Base-by-base conservation (phyloP, 1,140 invertebrate genomes). In the Drosophila arizonae region DNA sequence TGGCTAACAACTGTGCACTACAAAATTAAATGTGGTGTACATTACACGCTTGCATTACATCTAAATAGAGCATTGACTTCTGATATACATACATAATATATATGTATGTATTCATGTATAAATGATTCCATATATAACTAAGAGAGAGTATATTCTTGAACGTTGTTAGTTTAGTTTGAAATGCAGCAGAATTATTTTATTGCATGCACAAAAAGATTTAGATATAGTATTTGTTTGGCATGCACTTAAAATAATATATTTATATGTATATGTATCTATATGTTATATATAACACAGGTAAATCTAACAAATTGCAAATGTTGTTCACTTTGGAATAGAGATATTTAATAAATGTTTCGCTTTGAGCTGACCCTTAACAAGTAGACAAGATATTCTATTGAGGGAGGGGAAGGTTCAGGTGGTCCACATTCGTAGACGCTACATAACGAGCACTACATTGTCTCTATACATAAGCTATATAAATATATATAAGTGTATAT, bases 1-100 rank as follows among this genome's bases (percentile, higher is more conserved):
- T 69, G 48, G 65, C 66, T 69, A 69, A 69, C 17, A 62, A 41
- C 48, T 30, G 45, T 66, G 63, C 63, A 57, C 30, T 66, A 66
- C 63, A 66, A 48, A 48, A 66, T 50, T 50, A n/a, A 8, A 41
- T 6, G 36, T 55, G 15, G 52, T 55, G 52, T 39, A 17, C n/a
- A 36, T 30, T 9, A 30, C 26, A 54, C 13, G 28, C 30, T 63
- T 51, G 17, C 21, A 48, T 11, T 39, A 24, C 5, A 33, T 46
- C 55, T 43, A 57, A 50, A 57, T 45, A 68, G 56, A 61, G 65
- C 56, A 60, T 54, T 43, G 43, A 45, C n/a, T n/a, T 45, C 5
- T 15, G 13, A 45, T 9, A 45, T n/a, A 45, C 3, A 45, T 15
- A 45, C 3, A 43, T 43, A 45, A 39, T 13, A 39, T 11, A 39